phyloP scores from a whole-genome alignment of 2,797 vertebrate species.

The Phrynocephalus guinanensis region DNA sequence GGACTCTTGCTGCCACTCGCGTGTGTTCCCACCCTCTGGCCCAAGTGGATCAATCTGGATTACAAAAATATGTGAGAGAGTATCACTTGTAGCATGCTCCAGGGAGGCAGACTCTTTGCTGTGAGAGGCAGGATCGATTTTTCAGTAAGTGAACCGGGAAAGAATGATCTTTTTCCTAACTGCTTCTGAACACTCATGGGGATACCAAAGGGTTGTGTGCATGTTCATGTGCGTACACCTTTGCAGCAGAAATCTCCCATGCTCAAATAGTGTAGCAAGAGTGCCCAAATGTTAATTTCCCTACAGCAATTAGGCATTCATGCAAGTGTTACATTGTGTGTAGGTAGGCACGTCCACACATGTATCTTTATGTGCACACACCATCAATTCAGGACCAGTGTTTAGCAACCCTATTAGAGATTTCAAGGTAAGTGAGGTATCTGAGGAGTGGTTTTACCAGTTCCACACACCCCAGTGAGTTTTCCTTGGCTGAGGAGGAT shows the following conservation, averaged over 20 bases:
- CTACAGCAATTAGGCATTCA: not conserved
- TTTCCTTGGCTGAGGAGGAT: too few relatives aligned
- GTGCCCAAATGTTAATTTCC: not conserved
- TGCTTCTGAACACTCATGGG: slow-evolving; percentile 2
- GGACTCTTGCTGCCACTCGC: not conserved
- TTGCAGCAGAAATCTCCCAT: not conserved
- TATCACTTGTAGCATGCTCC: not conserved
- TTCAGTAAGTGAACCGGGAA: not conserved
- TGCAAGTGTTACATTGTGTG: not conserved
- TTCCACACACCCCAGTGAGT: too few relatives aligned
- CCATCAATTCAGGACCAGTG: too few relatives aligned
- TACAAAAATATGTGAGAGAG: not conserved
- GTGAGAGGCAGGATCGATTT: not conserved
- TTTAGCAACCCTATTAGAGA: too few relatives aligned
- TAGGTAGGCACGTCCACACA: too few relatives aligned
- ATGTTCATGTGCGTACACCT: too few relatives aligned
- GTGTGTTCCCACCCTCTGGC: not conserved
- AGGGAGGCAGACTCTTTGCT: not conserved
- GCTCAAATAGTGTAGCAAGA: not conserved
- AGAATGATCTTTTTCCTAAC: not conserved
- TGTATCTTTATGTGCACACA: too few relatives aligned
- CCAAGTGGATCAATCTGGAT: not conserved
- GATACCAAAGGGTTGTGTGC: not conserved
- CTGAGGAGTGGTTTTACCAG: too few relatives aligned
- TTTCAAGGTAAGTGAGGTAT: not conserved